phyloP scores from a whole-genome alignment of 1,140 invertebrate genomes.

The Zaprionus tsacasi region DNA sequence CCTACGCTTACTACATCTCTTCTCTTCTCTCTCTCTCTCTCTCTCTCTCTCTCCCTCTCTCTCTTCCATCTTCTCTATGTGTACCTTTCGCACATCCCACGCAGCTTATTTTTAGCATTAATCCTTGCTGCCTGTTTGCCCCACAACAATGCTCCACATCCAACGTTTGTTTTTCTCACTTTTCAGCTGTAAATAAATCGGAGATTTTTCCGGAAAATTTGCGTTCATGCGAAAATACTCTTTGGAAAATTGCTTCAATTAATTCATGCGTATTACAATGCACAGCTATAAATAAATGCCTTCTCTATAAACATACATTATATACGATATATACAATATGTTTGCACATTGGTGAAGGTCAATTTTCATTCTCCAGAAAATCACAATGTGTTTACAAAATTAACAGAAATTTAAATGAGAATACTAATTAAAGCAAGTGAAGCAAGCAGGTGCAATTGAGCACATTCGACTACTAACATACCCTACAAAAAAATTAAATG shows the following conservation, averaged over 20 bases:
- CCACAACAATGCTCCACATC: neutral
- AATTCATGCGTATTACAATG: conserved; percentile 1
- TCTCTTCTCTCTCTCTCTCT: neutral
- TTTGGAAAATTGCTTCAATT: neutral
- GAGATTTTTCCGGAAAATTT: conserved; percentile 4
- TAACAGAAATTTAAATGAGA: conserved; percentile 11
- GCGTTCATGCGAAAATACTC: neutral
- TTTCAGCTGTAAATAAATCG: conserved; percentile 12
- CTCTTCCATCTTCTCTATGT: neutral
- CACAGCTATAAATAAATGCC: conserved; percentile 7
- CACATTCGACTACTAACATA: neutral
- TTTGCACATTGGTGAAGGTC: conserved; percentile 7
- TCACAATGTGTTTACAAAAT: conserved; percentile 31
- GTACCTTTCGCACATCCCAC: neutral
- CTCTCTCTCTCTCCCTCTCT: neutral
- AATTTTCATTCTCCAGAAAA: conserved; percentile 23
- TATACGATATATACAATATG: neutral
- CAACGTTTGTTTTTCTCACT: conserved; percentile 8
- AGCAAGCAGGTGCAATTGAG: conserved; percentile 6
- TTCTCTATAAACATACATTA: neutral
- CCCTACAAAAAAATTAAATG: neutral
- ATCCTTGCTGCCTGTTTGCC: conserved; percentile 26
- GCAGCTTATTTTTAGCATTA: conserved; percentile 52
- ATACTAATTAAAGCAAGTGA: conserved; percentile 17
- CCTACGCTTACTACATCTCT: neutral